Evolutionary conservation across 2,888 invertebrate species (phyloP).

Genomic region (Bhutanitis thaidina): DNA sequence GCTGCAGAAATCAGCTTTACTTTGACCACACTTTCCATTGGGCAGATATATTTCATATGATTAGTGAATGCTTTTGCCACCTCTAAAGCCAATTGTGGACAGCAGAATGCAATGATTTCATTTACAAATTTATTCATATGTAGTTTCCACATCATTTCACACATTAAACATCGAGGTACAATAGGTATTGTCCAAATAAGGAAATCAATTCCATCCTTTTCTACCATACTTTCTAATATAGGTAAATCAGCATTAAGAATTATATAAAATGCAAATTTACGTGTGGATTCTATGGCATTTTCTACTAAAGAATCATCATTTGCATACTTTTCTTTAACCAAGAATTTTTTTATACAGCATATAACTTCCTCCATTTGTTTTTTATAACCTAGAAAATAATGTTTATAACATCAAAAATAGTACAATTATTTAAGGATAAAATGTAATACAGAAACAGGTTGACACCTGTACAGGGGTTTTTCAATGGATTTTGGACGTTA

Average conservation of each 20-base stretch:
- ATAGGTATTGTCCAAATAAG: slow-evolving; percentile 60
- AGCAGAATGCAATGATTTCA: slow-evolving; percentile 52
- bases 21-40: slow-evolving; percentile 45
- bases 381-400: slow-evolving; percentile 58
- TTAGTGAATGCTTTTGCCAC: slow-evolving; percentile 50
- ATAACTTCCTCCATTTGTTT: slow-evolving; percentile 49
- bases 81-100: slow-evolving; percentile 54
- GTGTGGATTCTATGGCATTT: slow-evolving; percentile 31
- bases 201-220: slow-evolving; percentile 50
- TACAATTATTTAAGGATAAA: too few relatives aligned
- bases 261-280: slow-evolving; percentile 58
- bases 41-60: slow-evolving; percentile 55
- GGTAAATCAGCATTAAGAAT: slow-evolving; percentile 56
- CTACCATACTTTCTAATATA: slow-evolving; percentile 48
- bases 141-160: slow-evolving; percentile 61
- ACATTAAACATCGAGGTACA: slow-evolving; percentile 57
- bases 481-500: too few relatives aligned
- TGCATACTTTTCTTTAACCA: slow-evolving; percentile 46
- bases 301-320: slow-evolving; percentile 34
- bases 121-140: slow-evolving; percentile 52
- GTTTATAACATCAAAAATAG: too few relatives aligned
- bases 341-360: slow-evolving; percentile 40
- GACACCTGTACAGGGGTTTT: too few relatives aligned
- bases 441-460: too few relatives aligned
- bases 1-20: slow-evolving; percentile 43